Base-by-base conservation (phyloP, 2,888 invertebrate species). In the Drosophila ustulata region DNA sequence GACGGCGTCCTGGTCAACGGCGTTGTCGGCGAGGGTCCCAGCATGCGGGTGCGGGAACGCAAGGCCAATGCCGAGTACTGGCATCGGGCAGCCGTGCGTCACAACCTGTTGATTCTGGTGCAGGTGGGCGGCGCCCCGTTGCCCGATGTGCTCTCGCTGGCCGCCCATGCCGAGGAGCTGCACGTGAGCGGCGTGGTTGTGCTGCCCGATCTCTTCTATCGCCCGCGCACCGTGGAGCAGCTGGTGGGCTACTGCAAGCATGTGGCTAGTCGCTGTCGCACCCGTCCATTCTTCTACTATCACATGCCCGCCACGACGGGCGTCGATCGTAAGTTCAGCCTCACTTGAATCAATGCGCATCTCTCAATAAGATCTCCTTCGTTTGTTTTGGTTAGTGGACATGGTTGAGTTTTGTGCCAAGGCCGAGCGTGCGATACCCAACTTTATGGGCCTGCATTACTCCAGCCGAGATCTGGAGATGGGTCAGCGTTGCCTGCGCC, bases 361-460 rank as follows among this genome's bases (percentile, higher is more conserved):
- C 37, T 4, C 30, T 30, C 6, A 30, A 28, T 28, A 28, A 5
- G 4, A 28, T 2, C 28, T 28, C 3, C 28, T 32, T n/a, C 25
- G 13, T 7, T 9, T 7, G 18, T 6, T 18, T 1, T 18, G 18
- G 18, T 18, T 89, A 96, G 96, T 96, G 52, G 94, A 95, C 80
- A 96, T 96, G 96, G 95, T 94, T 45, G 92, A 94, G 28, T 96
- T 96, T 82, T 93, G 96, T 41, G 92, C 93, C 11, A 93, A 94
- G 25, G 95, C 96, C 0, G 93, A 94, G 0, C 92, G 93, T 4
- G 90, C 93, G 64, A 94, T 97, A 50, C 95, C 96, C 0, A 96
- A 95, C 57, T 96, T 97, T 86, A 94, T 94, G 66, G 97, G 97
- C 3, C 93, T 97, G n/a, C 97, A 97, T 91, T 97, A 95, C 89